These are phyloP conservation scores for Hystrix cristata DNA, from an alignment of 2,113 vertebrate species.

Conservation along the genomic window DNA sequence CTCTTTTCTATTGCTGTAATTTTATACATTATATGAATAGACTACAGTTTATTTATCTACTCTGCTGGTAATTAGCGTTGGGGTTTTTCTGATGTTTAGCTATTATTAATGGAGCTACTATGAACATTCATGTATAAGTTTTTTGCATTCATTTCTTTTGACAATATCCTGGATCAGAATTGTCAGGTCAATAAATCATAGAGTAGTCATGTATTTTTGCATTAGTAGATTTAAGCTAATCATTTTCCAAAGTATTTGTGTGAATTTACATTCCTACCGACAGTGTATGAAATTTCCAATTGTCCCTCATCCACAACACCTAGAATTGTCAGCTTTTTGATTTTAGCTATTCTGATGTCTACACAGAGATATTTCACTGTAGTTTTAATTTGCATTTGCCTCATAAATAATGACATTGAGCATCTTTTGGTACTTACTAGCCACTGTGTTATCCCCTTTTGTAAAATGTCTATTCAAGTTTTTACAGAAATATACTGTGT, in stretches of 20 bases:
- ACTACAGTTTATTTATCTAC: neutral
- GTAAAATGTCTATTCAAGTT: neutral
- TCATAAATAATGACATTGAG: neutral
- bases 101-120: neutral
- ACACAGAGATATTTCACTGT: neutral
- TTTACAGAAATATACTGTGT: neutral
- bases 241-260: constrained; percentile 2
- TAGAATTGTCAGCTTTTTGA: neutral
- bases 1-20: neutral
- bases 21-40: neutral
- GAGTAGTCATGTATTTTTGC: neutral
- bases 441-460: neutral
- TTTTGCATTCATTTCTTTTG: neutral
- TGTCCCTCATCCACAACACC: neutral
- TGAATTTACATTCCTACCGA: neutral
- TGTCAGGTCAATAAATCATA: neutral
- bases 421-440: neutral
- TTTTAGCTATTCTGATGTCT: neutral
- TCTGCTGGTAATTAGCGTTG: neutral
- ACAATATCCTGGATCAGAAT: neutral
- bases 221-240: neutral
- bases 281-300: neutral
- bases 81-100: neutral
- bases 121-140: neutral
- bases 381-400: neutral